Base-by-base conservation (phyloP, 2,797 vertebrate genomes). In the Zonotrichia albicollis region DNA sequence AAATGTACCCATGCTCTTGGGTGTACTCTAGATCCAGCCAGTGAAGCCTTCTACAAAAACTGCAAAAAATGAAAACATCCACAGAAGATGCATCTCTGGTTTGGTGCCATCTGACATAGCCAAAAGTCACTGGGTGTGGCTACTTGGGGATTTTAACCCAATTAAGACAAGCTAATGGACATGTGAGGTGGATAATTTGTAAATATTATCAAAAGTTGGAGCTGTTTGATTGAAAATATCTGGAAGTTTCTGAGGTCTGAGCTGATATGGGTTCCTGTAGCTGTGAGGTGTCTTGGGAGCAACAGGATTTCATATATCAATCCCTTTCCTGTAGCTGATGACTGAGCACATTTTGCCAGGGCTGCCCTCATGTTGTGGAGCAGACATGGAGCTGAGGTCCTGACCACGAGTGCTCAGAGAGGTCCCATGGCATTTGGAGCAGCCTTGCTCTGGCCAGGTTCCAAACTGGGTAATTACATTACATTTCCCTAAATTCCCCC, bases 181-280 rank as follows among this genome's bases (percentile, higher is more conserved):
- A 96, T 93, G 74, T 22, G 67, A 71, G 55, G 34, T 84, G 26
- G 85, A 70, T 96, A 9, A 19, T 94, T 96, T 92, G 79, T 96
- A 97, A 96, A 95, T 93, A 94, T 67, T 87, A 78, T 60, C 60
- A 54, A 38, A 93, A 95, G 54, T 53, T 60, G 42, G 53, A 95
- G 84, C 27, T 79, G 42, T 90, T 94, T 96, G 91, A 94, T 92
- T 83, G 86, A 71, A 88, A 94, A 45, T 16, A 55, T 60, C 71
- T 34, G 75, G 32, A 85, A 91, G 70, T 90, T 90, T 45, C 77
- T 4, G 6, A 70, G 42, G 45, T 75, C 54, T 90, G 87, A 78
- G 42, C 61, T 0, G 5, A 78, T 45, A 50, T 0, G 11, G 54
- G 30, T 34, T 87, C 26, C 84, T 8, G 3, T 20, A 61, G 40